phyloP scores from a whole-genome alignment of 30 jellyfish, hydroid and myxozoan genomes.

The Pelagia noctiluca region DNA sequence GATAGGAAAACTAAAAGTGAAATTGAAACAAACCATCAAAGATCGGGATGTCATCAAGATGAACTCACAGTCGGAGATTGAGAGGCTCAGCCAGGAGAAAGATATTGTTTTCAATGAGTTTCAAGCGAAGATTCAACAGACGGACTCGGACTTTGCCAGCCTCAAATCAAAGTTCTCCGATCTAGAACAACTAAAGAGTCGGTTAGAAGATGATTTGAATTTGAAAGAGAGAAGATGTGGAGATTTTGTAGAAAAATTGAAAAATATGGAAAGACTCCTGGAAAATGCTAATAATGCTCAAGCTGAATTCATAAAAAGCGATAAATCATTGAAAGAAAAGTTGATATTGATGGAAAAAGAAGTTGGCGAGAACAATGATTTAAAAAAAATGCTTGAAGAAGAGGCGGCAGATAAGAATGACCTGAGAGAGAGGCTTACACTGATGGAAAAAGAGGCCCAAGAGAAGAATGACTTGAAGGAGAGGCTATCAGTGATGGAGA shows the following conservation, averaged over 20 bases:
- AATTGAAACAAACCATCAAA: conserved; percentile 79
- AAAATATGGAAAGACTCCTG: not conserved
- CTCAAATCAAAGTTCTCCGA: conserved; percentile 11
- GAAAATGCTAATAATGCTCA: no score
- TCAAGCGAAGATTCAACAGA: conserved; percentile 76
- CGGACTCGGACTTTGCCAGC: conserved; percentile 31
- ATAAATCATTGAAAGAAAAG: not conserved
- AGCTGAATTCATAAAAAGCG: no score
- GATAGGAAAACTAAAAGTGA: conserved; percentile 79
- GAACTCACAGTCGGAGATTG: conserved; percentile 84
- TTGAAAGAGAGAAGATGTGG: not conserved
- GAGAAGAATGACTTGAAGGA: conserved; percentile 15
- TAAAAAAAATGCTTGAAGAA: conserved; percentile 57
- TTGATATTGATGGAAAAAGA: conserved; percentile 14
- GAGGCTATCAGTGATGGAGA: not conserved
- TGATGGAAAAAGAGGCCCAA: conserved; percentile 36
- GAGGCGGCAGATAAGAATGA: conserved; percentile 70
- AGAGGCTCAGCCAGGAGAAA: conserved; percentile 78
- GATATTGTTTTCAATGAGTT: conserved; percentile 83
- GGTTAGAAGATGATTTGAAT: not conserved
- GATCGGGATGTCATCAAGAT: conserved; percentile 79
- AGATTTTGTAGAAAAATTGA: conserved; percentile 13
- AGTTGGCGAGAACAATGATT: conserved; percentile 36
- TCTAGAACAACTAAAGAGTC: conserved; percentile 8
- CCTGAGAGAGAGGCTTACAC: not conserved